Conservation (phyloP, 2,113 vertebrate genomes). For the Pteruthius melanotis region DNA sequence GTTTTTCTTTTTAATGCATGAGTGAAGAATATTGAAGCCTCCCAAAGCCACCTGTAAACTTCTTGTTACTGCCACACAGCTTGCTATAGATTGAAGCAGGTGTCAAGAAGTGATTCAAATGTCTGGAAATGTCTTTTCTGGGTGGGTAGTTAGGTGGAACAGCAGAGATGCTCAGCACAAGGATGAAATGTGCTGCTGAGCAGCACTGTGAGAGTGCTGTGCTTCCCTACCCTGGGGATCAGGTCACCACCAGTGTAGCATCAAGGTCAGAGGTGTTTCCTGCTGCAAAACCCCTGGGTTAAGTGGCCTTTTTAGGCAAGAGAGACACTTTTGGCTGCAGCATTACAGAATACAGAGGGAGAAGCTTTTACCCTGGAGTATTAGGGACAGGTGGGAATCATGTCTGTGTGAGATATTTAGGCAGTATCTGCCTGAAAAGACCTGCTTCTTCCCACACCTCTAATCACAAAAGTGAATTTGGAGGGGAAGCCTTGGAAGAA, state of each 20-base stretch:
- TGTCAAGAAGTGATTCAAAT: neutral
- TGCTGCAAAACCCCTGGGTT: neutral
- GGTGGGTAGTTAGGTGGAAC: neutral
- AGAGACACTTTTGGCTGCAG: neutral
- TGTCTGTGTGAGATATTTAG: neutral
- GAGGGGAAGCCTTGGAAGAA: neutral
- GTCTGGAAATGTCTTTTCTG: neutral
- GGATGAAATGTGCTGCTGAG: neutral
- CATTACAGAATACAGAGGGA: neutral
- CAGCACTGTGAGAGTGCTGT: neutral
- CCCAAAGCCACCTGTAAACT: neutral
- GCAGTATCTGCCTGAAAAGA: neutral
- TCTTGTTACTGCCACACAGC: neutral
- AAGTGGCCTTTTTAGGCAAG: neutral
- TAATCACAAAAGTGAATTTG: neutral
- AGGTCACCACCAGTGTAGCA: fast-evolving
- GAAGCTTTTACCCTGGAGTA: neutral
- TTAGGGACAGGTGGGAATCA: neutral
- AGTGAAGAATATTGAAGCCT: neutral
- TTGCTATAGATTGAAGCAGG: neutral
- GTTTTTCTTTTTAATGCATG: neutral
- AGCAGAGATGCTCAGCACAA: neutral
- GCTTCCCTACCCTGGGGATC: neutral
- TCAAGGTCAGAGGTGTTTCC: neutral
- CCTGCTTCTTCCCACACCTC: neutral